These are phyloP conservation scores for Silurus glanis DNA, from an alignment of 2,113 vertebrate genomes.

Conservation along the genomic window DNA sequence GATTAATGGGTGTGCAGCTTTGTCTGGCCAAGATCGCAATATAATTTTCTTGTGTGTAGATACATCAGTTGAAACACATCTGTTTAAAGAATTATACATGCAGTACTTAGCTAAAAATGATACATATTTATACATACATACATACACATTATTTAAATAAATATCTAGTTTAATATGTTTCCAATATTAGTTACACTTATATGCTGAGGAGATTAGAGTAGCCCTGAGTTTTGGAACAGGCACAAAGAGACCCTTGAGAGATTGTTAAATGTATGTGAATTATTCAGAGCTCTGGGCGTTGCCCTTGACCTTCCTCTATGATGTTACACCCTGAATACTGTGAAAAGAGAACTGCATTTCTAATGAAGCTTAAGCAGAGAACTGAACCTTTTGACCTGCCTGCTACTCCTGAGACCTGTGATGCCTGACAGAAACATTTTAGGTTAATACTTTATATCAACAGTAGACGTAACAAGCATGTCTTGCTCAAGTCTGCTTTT, in stretches of 20 bases:
- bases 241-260: constrained; percentile 12
- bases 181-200: constrained; percentile 1
- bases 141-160: background rate
- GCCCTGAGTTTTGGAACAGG: background rate
- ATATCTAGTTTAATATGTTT: constrained; percentile 4
- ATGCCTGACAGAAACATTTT: constrained; percentile 17
- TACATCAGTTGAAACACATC: background rate
- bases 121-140: background rate
- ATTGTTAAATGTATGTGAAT: constrained; percentile 55
- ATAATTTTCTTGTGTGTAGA: background rate
- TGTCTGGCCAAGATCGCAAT: background rate
- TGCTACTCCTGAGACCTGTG: constrained; percentile 25
- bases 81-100: constrained; percentile 5
- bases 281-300: constrained; percentile 53
- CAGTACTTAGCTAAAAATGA: too few relatives aligned
- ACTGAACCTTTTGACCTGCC: constrained; percentile 32
- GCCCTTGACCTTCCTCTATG: constrained; percentile 56
- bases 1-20: constrained; percentile 24
- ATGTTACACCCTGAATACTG: constrained; percentile 44
- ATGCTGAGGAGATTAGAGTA: constrained; percentile 4
- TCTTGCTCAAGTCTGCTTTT: constrained; percentile 33
- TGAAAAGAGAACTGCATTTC: constrained; percentile 32
- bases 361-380: constrained; percentile 34
- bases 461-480: constrained; percentile 35
- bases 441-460: constrained; percentile 50